Evolutionary conservation across 2,113 vertebrate species (phyloP).

Genomic region (Carassius gibelio): DNA sequence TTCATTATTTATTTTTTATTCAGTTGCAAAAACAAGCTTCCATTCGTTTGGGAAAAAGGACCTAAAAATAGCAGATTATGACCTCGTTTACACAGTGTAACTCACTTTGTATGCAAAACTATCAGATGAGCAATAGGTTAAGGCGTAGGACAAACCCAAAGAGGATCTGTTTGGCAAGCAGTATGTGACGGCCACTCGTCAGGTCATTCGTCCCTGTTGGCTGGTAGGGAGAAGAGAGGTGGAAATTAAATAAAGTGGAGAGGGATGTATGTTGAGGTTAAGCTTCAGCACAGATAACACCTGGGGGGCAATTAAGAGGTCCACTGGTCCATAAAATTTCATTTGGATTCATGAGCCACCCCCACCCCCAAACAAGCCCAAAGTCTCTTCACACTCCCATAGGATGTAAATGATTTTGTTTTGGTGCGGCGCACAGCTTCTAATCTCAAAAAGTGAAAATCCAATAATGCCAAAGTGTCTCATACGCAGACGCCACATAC

Average conservation of each 20-base stretch:
- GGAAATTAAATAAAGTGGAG: conserved; percentile 42
- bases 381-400: conserved; percentile 44
- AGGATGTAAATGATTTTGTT: conserved; percentile 48
- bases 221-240: conserved; percentile 39
- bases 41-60: not conserved
- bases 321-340: conserved; percentile 88
- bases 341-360: conserved; percentile 77
- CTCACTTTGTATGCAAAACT: conserved; percentile 4
- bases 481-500: not conserved
- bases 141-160: not conserved
- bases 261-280: conserved; percentile 73
- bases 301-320: conserved; percentile 90
- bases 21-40: not conserved
- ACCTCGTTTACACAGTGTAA: not conserved
- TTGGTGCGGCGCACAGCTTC: conserved; percentile 55
- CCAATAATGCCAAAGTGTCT: conserved; percentile 38
- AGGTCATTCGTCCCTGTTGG: conserved; percentile 10
- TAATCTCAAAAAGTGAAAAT: conserved; percentile 51
- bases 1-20: not conserved
- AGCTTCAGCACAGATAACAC: conserved; percentile 81
- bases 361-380: conserved; percentile 49
- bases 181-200: not conserved
- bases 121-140: not conserved
- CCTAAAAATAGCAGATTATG: not conserved
- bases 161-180: not conserved